Evolutionary conservation across 2,888 invertebrate genomes (phyloP), one percentile per base, ranked within the genome.

Genomic region (Conops quadrifasciatus): DNA sequence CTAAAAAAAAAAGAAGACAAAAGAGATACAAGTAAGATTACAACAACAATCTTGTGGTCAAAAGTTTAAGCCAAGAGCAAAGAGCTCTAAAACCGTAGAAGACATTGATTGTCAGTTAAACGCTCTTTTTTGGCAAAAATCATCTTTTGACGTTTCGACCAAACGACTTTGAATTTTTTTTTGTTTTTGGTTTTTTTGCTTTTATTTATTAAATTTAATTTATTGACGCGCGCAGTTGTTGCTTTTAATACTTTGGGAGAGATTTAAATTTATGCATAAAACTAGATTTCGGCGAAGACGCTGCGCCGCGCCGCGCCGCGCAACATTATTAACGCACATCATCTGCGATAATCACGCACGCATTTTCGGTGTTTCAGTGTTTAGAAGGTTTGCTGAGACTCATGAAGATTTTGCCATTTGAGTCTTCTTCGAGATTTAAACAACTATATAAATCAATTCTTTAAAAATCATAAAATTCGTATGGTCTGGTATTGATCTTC

Each of bases 221-320:
- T 36, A 36, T 36, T 36, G 36, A 36, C 9, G 36, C 36, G 36
- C 9, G 36, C 36, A 9, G 47, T 36, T 53, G 16, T 19, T 67
- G 56, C 15, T 67, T 58, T 58, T 56, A 19, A 51, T 49, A 26
- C 26, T 65, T 65, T 51, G 28, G 13, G 26, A 62, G 26, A 28
- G 24, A 28, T 63, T n/a, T 64, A 36, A 36, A 24, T 71, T 71
- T 64, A 74, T 68, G 64, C 67, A 64, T 66, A 72, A 75, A 77
- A 77, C 78, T 75, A 78, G 77, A 76, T 78, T 77, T 77, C 76
- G 75, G 77, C 78, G 77, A 76, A 78, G 74, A 9, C 36, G 36
- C 36, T 9, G 4, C 36, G 9, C 36, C 73, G 65, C 72, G 64
- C 72, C 68, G 36, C 36, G 36, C 36, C 36, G 4, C 36, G 9